Conservation (phyloP, 2,113 vertebrate species). For the Strix uralensis region DNA sequence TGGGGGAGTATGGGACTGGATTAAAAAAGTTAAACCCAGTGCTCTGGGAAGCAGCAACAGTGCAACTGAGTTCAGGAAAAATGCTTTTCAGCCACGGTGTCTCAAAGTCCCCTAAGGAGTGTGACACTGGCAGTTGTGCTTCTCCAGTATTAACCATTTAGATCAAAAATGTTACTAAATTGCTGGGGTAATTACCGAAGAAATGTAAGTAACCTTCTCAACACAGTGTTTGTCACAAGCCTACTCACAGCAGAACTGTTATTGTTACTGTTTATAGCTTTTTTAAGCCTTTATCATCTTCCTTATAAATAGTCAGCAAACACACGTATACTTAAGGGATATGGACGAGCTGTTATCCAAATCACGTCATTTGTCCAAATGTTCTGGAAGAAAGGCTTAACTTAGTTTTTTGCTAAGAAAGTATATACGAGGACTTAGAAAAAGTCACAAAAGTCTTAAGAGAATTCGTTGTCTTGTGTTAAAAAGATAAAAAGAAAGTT, state of each 20-base stretch:
- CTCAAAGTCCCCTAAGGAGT: fast-evolving
- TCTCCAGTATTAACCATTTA: background rate
- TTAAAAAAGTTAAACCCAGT: background rate
- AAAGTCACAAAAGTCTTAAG: constrained; percentile 9
- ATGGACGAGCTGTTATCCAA: background rate
- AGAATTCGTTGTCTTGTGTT: background rate
- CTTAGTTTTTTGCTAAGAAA: background rate
- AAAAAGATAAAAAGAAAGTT: constrained; percentile 10
- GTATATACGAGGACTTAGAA: background rate
- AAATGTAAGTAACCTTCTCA: background rate
- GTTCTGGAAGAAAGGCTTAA: background rate
- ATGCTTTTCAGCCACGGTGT: background rate
- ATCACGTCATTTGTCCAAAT: background rate
- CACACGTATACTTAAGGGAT: background rate
- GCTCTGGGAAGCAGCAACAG: background rate
- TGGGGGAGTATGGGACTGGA: background rate
- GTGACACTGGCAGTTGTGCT: background rate
- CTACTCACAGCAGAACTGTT: background rate
- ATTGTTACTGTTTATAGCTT: background rate
- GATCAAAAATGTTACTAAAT: background rate
- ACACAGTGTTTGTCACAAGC: background rate
- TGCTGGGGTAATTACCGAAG: background rate
- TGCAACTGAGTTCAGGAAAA: background rate
- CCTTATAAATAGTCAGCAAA: background rate
- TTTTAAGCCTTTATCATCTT: background rate